Evolutionary conservation across 2,797 vertebrate species (phyloP).

Genomic region (Paratrypauchen microcephalus): DNA sequence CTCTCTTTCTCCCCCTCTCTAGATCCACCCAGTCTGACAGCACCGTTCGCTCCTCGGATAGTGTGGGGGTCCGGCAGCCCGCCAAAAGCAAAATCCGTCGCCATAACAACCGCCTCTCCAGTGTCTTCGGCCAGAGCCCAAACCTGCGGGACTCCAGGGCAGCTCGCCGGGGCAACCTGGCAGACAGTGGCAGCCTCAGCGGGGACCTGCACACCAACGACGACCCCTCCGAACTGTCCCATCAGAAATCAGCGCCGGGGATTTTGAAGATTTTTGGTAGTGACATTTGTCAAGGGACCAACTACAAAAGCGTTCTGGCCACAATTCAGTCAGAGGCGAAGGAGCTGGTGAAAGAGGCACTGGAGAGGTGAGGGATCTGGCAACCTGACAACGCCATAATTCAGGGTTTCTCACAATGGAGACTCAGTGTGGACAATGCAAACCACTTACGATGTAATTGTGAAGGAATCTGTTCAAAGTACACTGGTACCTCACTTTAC

Average conservation of each 20-base stretch:
- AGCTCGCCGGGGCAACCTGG: slow-evolving; percentile 6
- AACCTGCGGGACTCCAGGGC: slow-evolving; percentile 44
- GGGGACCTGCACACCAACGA: slow-evolving; percentile 50
- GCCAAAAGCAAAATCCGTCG: slow-evolving; percentile 83
- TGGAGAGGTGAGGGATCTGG: slow-evolving; percentile 75
- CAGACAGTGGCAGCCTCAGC: slow-evolving; percentile 10
- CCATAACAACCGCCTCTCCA: slow-evolving; percentile 79
- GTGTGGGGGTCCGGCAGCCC: slow-evolving; percentile 74
- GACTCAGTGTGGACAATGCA: background rate
- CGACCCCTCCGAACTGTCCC: slow-evolving; percentile 76
- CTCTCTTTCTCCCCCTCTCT: background rate
- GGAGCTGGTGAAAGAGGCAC: slow-evolving; percentile 79
- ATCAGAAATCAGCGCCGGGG: slow-evolving; percentile 77
- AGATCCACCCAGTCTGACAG: slow-evolving; percentile 77
- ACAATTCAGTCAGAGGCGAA: slow-evolving; percentile 77
- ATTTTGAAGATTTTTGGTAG: slow-evolving; percentile 82
- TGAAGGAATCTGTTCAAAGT: slow-evolving; percentile 1
- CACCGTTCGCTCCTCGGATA: slow-evolving; percentile 71
- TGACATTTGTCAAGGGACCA: slow-evolving; percentile 79
- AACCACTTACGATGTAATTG: background rate
- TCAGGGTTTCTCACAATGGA: background rate
- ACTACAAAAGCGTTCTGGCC: slow-evolving; percentile 84
- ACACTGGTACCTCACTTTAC: too few relatives aligned
- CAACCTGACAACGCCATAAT: background rate
- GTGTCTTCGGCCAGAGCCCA: slow-evolving; percentile 76